A percentile compares a stretch with the other conserved stretches of the same genome.
Evolutionary conservation across 92 coral and sea anemone genomes (phyloP).

Genomic region (Palythoa caribaeorum): DNA sequence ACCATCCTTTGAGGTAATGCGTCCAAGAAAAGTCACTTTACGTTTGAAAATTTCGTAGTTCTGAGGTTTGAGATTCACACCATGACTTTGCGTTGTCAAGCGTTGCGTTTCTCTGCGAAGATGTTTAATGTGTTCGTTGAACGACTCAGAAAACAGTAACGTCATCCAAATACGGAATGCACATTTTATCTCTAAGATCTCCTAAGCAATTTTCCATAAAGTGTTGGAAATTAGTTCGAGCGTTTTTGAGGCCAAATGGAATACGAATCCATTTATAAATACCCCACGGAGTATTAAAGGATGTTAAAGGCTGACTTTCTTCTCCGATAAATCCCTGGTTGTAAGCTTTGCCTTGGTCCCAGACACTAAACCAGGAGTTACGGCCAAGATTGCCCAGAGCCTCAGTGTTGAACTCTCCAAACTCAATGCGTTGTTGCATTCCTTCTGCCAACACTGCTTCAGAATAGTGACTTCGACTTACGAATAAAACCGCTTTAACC

Average conservation of each 20-base stretch:
- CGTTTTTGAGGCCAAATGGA: constrained; percentile 61
- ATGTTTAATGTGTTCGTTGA: constrained; percentile 56
- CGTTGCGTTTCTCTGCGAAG: constrained; percentile 38
- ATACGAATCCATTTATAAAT: constrained; percentile 60
- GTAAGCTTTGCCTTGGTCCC: constrained; percentile 64
- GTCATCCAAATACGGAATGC: constrained; percentile 66
- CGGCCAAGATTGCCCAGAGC: constrained; percentile 53
- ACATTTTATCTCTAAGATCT: constrained; percentile 54
- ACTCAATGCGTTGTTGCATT: constrained; percentile 16
- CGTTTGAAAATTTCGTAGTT: constrained; percentile 65
- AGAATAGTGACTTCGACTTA: constrained; percentile 35
- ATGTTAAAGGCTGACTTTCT: constrained; percentile 50
- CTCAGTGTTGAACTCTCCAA: constrained; percentile 25
- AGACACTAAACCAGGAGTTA: constrained; percentile 58
- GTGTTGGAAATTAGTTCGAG: constrained; percentile 57
- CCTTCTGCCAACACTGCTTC: constrained; percentile 45
- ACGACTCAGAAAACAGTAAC: constrained; percentile 51
- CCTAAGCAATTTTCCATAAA: constrained; percentile 59
- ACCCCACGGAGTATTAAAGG: constrained; percentile 65
- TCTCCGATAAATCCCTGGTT: constrained; percentile 58
- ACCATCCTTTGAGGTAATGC: constrained; percentile 53
- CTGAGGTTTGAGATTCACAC: constrained; percentile 57
- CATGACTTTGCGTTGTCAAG: constrained; percentile 41
- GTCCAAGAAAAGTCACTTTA: constrained; percentile 57
- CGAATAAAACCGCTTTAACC: constrained; percentile 35